These are phyloP conservation scores for Cephalopachus bancanus DNA, from an alignment of 2,797 vertebrate species.

Conservation along the genomic window DNA sequence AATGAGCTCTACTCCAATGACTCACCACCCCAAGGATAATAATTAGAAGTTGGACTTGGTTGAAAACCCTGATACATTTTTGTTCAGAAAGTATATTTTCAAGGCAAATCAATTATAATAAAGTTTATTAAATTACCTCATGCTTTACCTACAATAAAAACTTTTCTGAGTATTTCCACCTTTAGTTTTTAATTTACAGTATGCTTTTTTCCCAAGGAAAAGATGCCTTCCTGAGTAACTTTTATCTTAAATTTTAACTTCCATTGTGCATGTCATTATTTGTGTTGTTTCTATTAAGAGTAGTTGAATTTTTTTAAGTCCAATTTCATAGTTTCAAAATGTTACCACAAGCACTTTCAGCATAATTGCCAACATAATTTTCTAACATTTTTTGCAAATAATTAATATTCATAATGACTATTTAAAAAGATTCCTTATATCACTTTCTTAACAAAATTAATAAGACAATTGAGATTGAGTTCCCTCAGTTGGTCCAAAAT, in stretches of 20 bases:
- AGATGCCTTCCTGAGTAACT: not conserved
- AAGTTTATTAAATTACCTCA: not conserved
- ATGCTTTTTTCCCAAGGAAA: not conserved
- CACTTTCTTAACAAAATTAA: not conserved
- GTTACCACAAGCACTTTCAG: not conserved
- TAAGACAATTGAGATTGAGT: not conserved
- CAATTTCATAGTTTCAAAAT: not conserved
- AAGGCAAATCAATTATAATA: not conserved
- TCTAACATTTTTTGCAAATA: not conserved
- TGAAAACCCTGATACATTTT: not conserved
- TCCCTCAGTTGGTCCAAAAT: not conserved
- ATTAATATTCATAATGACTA: not conserved
- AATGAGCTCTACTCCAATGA: not conserved
- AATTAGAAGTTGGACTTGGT: too few relatives aligned
- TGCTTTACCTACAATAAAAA: not conserved
- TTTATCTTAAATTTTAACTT: not conserved
- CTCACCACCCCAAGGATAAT: fast-evolving
- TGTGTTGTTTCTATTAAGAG: not conserved
- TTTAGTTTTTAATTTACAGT: not conserved
- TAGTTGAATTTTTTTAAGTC: not conserved
- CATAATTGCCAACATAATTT: not conserved
- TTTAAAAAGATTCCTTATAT: not conserved
- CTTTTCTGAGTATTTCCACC: not conserved
- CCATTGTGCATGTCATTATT: not conserved
- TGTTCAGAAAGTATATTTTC: not conserved